Conservation (phyloP, 1,140 invertebrate species). For the Oscheius sp. region DNA sequence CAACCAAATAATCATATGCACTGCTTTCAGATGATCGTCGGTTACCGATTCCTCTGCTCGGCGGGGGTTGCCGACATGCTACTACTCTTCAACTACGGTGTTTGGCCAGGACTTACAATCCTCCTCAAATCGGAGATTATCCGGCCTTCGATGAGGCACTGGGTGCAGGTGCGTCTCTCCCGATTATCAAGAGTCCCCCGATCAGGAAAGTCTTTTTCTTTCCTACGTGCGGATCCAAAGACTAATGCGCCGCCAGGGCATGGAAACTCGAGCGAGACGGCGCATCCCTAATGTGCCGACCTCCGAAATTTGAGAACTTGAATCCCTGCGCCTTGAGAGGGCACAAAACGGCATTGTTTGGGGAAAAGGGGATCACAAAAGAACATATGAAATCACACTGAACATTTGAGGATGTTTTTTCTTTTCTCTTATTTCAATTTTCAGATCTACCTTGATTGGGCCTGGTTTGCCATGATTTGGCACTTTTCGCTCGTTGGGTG, state of each 20-base stretch:
- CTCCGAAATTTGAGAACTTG: not conserved
- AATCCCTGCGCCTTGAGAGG: too few species aligned
- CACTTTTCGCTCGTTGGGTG: conserved; percentile 52
- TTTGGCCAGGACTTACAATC: conserved; percentile 53
- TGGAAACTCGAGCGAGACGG: not conserved
- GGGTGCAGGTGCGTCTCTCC: conserved; percentile 50
- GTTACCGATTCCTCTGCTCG: conserved; percentile 50
- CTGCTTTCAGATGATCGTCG: conserved; percentile 52
- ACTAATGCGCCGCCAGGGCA: not conserved
- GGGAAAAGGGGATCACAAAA: not conserved
- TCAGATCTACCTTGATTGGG: conserved; percentile 53
- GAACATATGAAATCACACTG: conserved; percentile 8
- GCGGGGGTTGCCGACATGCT: conserved; percentile 50
- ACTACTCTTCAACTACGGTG: conserved; percentile 50
- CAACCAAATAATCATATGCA: too few species aligned
- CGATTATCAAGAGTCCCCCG: conserved; percentile 1
- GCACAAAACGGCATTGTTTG: not conserved
- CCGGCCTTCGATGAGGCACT: conserved; percentile 32
- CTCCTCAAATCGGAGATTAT: conserved; percentile 51
- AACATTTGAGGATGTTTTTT: not conserved
- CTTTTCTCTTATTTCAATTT: not conserved
- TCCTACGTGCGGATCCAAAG: too few species aligned
- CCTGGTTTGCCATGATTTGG: conserved; percentile 54
- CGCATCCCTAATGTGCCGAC: not conserved
- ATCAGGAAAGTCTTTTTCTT: conserved; percentile 3